Evolutionary conservation across 2,113 vertebrate genomes (phyloP), one percentile per base, ranked within the genome.

Genomic region (Bubo blakistoni): DNA sequence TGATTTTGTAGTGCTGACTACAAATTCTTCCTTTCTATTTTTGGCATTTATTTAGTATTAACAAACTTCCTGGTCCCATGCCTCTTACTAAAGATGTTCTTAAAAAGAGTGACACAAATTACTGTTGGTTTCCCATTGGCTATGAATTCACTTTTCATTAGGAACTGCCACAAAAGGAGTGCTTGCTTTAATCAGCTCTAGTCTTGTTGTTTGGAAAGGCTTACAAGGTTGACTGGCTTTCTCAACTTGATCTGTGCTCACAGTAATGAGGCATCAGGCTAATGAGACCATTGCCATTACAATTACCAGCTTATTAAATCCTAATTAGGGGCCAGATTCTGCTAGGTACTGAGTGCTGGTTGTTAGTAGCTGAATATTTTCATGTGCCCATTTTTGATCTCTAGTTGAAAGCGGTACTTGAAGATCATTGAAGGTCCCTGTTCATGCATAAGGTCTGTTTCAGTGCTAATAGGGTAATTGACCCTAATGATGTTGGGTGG

Each of bases 251-350:
- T 92, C 94, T 94, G 93, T 86, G 86, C 85, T 95, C 91, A 61
- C 76, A 55, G 42, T 94, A 95, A 96, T 86, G 95, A 95, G 89
- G 44, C 77, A 72, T 93, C 85, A 95, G 57, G 72, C 91, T 96
- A 96, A 97, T 96, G 91, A 96, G 95, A 92, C 91, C 90, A 44
- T 58, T 92, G 81, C 95, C 71, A 96, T 94, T 73, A 72, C 92
- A 86, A 96, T 96, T 96, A 96, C 83, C 58, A 81, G 77, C 76
- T 90, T 90, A 97, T 97, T 95, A 97, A 94, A 95, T 74, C 83
- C 93, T 97, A 96, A 96, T 96, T 94, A 96, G 93, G 88, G 88
- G 10, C 19, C 54, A 40, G 38, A 69, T 96, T 81, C 96, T 95
- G 87, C 80, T 8, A 30, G 87, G 80, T 95, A 76, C 92, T 95